A percentile compares a stretch with the other conserved stretches of the same genome.
phyloP scores from a whole-genome alignment of 2,888 invertebrate species.

The Poecilus cupreus region DNA sequence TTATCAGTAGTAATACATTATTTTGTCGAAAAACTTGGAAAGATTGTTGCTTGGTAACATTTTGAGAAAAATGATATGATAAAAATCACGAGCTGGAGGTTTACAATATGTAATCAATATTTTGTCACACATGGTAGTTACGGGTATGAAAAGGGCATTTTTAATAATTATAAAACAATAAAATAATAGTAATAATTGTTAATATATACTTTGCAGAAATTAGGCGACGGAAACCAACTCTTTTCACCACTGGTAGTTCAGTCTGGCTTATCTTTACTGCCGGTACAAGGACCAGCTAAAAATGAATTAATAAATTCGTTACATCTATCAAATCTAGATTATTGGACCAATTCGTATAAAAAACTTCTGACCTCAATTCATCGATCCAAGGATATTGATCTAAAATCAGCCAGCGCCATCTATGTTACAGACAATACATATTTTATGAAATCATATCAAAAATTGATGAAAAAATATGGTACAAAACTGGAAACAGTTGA shows the following conservation, averaged over 20 bases:
- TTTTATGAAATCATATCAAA: not conserved
- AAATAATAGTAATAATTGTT: not conserved
- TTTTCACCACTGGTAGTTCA: not conserved
- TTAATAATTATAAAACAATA: conserved; percentile 2
- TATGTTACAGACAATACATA: not conserved
- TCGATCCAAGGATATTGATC: not conserved
- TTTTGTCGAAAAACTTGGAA: too few relatives aligned
- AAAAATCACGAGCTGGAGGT: too few relatives aligned
- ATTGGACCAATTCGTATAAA: not conserved
- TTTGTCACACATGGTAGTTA: too few relatives aligned
- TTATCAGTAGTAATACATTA: too few relatives aligned
- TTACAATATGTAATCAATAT: too few relatives aligned
- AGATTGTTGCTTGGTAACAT: too few relatives aligned
- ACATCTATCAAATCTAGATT: not conserved
- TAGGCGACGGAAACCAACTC: not conserved
- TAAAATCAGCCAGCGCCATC: not conserved
- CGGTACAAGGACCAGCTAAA: not conserved
- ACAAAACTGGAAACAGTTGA: not conserved
- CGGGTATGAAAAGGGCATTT: too few relatives aligned
- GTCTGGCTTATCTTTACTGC: not conserved
- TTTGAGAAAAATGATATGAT: too few relatives aligned
- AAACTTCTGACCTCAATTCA: not conserved
- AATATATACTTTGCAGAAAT: not conserved
- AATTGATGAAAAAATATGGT: not conserved
- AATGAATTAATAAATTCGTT: not conserved